Evolutionary conservation across 2,888 invertebrate species (phyloP).

Genomic region (Timema podura): DNA sequence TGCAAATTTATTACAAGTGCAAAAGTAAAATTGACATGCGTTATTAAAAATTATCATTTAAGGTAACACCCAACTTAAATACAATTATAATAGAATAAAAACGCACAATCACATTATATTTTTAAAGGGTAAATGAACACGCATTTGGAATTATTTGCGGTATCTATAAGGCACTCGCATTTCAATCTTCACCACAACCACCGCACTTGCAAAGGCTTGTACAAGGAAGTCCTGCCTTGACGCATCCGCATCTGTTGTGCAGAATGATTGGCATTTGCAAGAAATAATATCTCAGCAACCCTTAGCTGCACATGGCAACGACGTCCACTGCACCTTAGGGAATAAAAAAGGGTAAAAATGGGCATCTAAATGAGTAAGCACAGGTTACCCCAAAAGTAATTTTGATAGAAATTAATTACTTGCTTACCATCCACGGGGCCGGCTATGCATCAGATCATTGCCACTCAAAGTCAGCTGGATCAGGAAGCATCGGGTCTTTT

Average conservation of each 20-base stretch:
- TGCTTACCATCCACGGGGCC: constrained; percentile 1
- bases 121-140: no score
- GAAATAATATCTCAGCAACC: background rate
- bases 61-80: no score
- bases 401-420: background rate
- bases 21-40: no score
- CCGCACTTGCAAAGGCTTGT: no score
- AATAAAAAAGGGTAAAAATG: background rate
- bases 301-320: constrained; percentile 5
- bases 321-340: background rate
- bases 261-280: background rate
- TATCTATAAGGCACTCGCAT: no score
- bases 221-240: background rate
- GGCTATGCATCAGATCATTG: background rate
- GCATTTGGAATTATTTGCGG: no score
- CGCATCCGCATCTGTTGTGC: background rate
- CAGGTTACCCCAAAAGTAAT: background rate
- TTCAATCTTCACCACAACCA: no score
- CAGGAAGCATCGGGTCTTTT: background rate
- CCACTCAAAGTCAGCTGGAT: constrained; percentile 11
- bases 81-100: no score
- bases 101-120: no score
- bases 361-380: background rate
- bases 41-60: no score
- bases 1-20: no score